phyloP scores from a whole-genome alignment of 2,888 invertebrate genomes.

The Allacma fusca region DNA sequence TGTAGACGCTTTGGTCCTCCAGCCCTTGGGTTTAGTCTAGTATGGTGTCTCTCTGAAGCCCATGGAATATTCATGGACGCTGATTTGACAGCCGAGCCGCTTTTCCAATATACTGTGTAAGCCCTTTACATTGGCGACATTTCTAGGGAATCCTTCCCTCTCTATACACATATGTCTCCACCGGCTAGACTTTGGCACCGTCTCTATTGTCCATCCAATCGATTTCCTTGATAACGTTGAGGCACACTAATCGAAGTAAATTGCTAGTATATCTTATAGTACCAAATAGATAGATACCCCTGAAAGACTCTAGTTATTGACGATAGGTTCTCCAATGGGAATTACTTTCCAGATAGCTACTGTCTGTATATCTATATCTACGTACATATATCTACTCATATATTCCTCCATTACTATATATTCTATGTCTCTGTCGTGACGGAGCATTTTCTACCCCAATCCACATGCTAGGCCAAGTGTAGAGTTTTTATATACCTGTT shows the following conservation, averaged over 20 bases:
- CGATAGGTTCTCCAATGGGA: too few species aligned
- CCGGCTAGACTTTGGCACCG: conserved; percentile 10
- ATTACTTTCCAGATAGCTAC: too few species aligned
- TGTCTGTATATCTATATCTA: too few species aligned
- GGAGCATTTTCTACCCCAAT: too few species aligned
- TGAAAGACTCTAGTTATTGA: too few species aligned
- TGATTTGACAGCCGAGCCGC: conserved; percentile 4
- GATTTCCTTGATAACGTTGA: conserved; percentile 8
- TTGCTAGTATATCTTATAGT: background rate
- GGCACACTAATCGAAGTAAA: conserved; percentile 8
- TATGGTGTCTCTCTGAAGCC: background rate
- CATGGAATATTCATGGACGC: conserved; percentile 4
- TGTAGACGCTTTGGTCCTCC: background rate
- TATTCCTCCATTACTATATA: too few species aligned
- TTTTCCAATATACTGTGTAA: background rate
- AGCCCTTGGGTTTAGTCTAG: background rate
- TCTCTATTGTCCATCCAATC: conserved; percentile 16
- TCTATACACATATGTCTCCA: background rate
- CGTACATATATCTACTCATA: too few species aligned
- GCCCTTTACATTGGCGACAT: background rate
- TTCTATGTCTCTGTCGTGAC: too few species aligned
- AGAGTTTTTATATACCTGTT: too few species aligned
- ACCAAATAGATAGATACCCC: too few species aligned
- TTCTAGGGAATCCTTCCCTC: background rate
- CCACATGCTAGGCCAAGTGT: too few species aligned